Evolutionary conservation across 2,113 vertebrate genomes (phyloP), one percentile per base, ranked within the genome.

Genomic region (Mastomys coucha): DNA sequence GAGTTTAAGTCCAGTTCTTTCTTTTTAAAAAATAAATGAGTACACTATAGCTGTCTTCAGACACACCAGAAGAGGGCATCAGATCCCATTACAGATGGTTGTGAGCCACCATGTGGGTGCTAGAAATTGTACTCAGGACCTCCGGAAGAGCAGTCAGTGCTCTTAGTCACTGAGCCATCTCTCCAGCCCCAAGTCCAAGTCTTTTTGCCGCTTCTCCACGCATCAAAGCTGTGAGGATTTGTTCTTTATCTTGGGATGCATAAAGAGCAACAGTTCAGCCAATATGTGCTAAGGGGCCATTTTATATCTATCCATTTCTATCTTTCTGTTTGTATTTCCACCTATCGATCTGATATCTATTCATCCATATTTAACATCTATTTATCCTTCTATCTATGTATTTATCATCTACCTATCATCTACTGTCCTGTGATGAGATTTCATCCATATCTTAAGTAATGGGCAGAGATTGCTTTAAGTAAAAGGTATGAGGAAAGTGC

Each of bases 401-500:
- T n/a, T n/a, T 81, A 81, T 77, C 14, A 31, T 17, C 76, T 49
- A 28, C 10, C 28, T 80, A 20, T 26, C 81, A 63, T 5, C 53
- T 39, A 39, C 7, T 20, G n/a, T 36, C 3, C 10, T 33, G 19
- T 7, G 65, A n/a, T 56, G 53, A 88, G 31, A 45, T 91, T 70
- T 80, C 80, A 63, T 92, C 42, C 92, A 65, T 94, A 70, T 69
- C 36, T 95, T 86, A 51, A 88, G 58, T 70, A 91, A 28, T 33
- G n/a, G 42, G 20, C 45, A 65, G 39, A 49, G 26, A 39, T 95
- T 92, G 80, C 49, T 14, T 53, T 90, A 92, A 63, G 67, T 82
- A 86, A 88, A 89, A 93, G 67, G 53, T 73, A 28, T 72, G 28
- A 91, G 51, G 51, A 88, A 80, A 89, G 33, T 82, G 76, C 77